Percentiles rank a stretch among this genome's conserved stretches.
These are phyloP conservation scores for Heliconius ismenius DNA, from an alignment of 2,888 invertebrate genomes.

Conservation along the genomic window DNA sequence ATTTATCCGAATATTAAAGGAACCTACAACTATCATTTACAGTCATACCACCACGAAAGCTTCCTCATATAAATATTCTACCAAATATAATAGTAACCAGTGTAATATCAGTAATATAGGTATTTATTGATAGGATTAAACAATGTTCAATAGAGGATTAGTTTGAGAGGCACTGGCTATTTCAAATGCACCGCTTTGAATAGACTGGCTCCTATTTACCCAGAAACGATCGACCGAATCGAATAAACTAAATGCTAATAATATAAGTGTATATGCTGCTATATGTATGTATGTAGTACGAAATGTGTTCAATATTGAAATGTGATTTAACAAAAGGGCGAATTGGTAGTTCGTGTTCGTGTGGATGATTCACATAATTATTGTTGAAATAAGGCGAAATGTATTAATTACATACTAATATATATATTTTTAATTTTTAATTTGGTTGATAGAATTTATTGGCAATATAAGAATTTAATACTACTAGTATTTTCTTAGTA, in stretches of 20 bases:
- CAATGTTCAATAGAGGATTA: conserved; percentile 32
- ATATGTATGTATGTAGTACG: neutral
- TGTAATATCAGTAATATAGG: neutral
- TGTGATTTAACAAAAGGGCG: too few species aligned
- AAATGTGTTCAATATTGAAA: too few species aligned
- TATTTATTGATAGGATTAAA: conserved; percentile 20
- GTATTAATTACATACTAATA: too few species aligned
- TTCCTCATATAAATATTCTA: neutral
- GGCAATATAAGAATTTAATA: too few species aligned
- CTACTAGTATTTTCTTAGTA: too few species aligned
- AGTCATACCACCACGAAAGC: neutral
- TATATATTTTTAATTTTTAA: too few species aligned
- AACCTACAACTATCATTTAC: too few species aligned
- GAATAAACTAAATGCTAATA: conserved; percentile 15
- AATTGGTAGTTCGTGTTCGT: too few species aligned
- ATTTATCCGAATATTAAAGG: too few species aligned
- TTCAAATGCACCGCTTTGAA: conserved; percentile 34
- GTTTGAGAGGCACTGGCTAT: conserved; percentile 24
- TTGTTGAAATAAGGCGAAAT: too few species aligned
- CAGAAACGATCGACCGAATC: conserved; percentile 27
- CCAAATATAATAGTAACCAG: neutral
- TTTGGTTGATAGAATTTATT: too few species aligned
- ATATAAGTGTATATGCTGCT: neutral
- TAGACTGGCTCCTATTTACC: conserved; percentile 31
- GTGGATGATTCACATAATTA: too few species aligned